Conservation (phyloP, 2,888 invertebrate species). For the Caradrina clavipalpis region DNA sequence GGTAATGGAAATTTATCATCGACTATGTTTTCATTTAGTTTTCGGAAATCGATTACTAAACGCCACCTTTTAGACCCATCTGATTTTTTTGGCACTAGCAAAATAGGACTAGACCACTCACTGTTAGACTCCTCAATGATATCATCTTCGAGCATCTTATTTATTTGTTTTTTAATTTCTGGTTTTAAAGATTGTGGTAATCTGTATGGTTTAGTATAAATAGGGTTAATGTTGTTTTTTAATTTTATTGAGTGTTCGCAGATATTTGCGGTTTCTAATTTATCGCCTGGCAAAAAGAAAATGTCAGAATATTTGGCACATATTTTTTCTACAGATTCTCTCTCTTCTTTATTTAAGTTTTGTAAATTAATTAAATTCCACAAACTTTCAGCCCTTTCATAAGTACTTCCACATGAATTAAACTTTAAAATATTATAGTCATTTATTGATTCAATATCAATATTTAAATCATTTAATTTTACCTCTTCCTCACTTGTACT, state of each 20-base stretch:
- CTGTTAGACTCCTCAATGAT: slow-evolving; percentile 5
- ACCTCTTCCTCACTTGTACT: too few species aligned
- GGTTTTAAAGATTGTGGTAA: too few species aligned
- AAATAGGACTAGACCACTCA: slow-evolving; percentile 12
- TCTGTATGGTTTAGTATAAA: too few species aligned
- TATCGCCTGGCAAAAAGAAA: neutral
- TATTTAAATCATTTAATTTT: too few species aligned
- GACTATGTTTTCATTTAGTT: neutral
- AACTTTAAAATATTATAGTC: too few species aligned
- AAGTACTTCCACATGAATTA: too few species aligned
- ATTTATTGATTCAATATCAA: too few species aligned
- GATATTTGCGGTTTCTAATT: slow-evolving; percentile 1
- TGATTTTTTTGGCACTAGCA: slow-evolving; percentile 7
- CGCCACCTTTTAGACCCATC: neutral
- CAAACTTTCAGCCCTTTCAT: too few species aligned
- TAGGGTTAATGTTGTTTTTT: too few species aligned
- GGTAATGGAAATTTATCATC: slow-evolving; percentile 3
- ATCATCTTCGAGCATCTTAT: too few species aligned
- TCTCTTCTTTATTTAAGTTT: neutral
- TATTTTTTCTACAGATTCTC: neutral
- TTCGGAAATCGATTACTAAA: neutral
- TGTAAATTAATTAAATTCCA: neutral
- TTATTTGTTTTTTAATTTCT: too few species aligned
- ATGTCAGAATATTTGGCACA: slow-evolving; percentile 3
- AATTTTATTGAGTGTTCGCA: neutral